Base-by-base conservation (phyloP, 2,797 vertebrate species). In the Phaenicophaeus curvirostris region DNA sequence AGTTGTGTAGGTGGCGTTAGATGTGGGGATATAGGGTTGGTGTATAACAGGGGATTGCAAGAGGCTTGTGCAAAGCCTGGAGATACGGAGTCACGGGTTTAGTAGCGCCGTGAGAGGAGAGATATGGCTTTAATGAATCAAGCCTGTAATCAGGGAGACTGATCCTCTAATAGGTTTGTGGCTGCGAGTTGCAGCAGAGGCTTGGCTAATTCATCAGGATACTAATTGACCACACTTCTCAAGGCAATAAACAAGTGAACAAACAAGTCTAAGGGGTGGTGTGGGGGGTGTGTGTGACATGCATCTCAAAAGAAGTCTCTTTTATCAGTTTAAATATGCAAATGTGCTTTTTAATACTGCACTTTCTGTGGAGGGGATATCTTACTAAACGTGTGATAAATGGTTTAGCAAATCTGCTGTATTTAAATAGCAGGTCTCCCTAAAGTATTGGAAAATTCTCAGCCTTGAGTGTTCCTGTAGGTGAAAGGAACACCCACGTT, bases 341-440 rank as follows among this genome's bases (percentile, higher is more conserved):
- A 53, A 77, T 48, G 6, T 27, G 13, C 4, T 72, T 75, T 80
- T 86, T 9, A 83, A 55, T 41, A 35, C 51, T 24, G 15, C 23
- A 7, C 2, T 50, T 78, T 73, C 3, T 1, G 1, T 8, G 14
- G 14, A 20, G 13, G 4, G 15, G 5, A 3, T 62, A 1, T 41
- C 13, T 58, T 57, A 2, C 31, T 51, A 44, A 51, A 41, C 21
- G 11, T 7, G 1, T 24, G 19, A 9, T 21, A 44, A 33, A 23
- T 35, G 18, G 21, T 78, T 88, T 28, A 78, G 77, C 18, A 84
- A 69, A 48, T 39, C 13, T 31, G 33, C 41, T 20, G 8, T 25
- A 16, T 80, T 91, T 71, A 67, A 83, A 39, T 42, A 80, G 46
- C 25, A 80, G 33, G 44, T 65, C 21, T 39, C 31, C 35, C 61